Conservation (phyloP, 2,797 vertebrate genomes). For the Pipistrellus pygmaeus region DNA sequence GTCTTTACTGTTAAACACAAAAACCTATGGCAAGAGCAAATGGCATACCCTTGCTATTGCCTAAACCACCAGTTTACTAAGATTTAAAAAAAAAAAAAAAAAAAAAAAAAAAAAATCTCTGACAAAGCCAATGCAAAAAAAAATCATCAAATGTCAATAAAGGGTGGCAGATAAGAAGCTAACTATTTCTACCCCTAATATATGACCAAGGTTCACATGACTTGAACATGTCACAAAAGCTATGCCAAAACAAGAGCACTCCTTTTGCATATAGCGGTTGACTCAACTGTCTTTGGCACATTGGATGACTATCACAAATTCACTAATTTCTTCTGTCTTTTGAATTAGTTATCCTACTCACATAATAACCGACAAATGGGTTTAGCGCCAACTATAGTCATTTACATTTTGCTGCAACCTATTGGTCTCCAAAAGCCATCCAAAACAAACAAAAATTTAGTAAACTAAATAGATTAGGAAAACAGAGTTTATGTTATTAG, state of each 20-base stretch:
- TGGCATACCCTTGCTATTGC: not conserved
- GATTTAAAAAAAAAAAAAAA: not conserved
- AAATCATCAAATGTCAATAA: conserved; percentile 1
- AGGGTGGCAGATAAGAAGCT: not conserved
- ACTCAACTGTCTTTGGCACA: conserved; percentile 77
- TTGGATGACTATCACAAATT: not conserved
- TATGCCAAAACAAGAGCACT: conserved; percentile 4
- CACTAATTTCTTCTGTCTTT: conserved; percentile 19
- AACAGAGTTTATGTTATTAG: conserved; percentile 20
- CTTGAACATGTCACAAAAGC: not conserved
- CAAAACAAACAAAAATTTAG: conserved; percentile 13
- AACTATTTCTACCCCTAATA: not conserved
- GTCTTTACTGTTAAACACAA: not conserved
- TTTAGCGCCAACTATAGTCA: not conserved
- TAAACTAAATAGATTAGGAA: not conserved
- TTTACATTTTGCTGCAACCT: not conserved
- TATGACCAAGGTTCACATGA: conserved; percentile 27
- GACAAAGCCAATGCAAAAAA: conserved; percentile 45
- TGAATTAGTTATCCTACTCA: conserved; percentile 3
- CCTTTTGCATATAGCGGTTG: conserved; percentile 64
- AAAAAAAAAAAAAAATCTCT: not conserved
- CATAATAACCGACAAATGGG: not conserved
- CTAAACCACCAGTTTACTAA: not conserved
- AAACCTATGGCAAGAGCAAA: not conserved
- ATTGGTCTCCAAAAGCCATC: not conserved